A percentile compares a stretch with the other conserved stretches of the same genome.
Evolutionary conservation across 2,797 vertebrate species (phyloP).

Genomic region (Danio jaintianensis): DNA sequence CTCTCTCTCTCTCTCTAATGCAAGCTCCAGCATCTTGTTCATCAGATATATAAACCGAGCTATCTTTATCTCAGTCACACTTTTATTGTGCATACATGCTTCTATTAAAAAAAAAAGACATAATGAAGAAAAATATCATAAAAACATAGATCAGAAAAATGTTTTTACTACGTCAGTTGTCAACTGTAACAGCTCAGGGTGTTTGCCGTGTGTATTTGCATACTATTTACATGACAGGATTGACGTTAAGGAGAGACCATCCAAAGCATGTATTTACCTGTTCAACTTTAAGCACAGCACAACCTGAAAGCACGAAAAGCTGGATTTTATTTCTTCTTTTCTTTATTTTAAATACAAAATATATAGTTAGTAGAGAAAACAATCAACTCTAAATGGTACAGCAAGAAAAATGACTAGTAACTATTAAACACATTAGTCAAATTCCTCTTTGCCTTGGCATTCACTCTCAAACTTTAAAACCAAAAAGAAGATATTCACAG

Average conservation of each 20-base stretch:
- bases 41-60: not conserved
- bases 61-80: constrained; percentile 5
- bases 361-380: not conserved
- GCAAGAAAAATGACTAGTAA: too few species aligned
- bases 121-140: not conserved
- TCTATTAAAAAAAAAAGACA: not conserved
- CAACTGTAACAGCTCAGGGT: constrained; percentile 65
- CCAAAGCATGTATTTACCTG: constrained; percentile 41
- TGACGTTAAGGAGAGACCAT: constrained; percentile 61
- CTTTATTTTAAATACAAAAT: not conserved
- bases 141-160: constrained; percentile 30
- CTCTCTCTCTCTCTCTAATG: not conserved
- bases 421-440: too few species aligned
- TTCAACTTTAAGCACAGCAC: constrained; percentile 10
- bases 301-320: not conserved
- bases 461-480: too few species aligned
- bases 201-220: constrained; percentile 72
- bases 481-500: too few species aligned
- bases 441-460: too few species aligned
- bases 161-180: constrained; percentile 52
- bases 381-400: not conserved
- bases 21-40: not conserved
- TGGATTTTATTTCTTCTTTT: not conserved
- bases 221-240: constrained; percentile 75
- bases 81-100: not conserved